phyloP scores from a whole-genome alignment of 2,888 invertebrate species.

The Synergus itoensis region DNA sequence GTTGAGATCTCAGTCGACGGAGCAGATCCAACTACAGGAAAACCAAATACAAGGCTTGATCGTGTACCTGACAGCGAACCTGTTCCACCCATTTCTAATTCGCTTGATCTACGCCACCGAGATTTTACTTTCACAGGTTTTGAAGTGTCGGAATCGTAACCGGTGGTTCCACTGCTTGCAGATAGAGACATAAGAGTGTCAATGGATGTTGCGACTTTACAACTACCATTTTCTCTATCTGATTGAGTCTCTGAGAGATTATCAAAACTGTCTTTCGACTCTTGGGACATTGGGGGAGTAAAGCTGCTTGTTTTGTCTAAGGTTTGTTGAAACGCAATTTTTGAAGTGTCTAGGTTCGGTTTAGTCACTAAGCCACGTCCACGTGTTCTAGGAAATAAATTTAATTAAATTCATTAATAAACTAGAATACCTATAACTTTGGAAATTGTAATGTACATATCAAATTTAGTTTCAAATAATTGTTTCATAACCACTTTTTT shows the following conservation, averaged over 20 bases:
- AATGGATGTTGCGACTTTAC: constrained; percentile 59
- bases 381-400: constrained; percentile 65
- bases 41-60: constrained; percentile 73
- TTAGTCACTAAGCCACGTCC: constrained; percentile 75
- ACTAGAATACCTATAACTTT: background rate
- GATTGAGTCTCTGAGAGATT: constrained; percentile 69
- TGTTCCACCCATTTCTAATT: constrained; percentile 82
- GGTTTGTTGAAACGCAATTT: constrained; percentile 61
- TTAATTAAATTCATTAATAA: constrained; percentile 17
- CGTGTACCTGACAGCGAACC: constrained; percentile 71
- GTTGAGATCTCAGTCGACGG: constrained; percentile 42
- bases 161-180: constrained; percentile 60
- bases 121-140: constrained; percentile 90
- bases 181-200: constrained; percentile 65
- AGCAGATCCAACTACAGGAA: constrained; percentile 60
- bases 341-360: constrained; percentile 67
- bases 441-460: background rate
- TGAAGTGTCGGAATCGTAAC: constrained; percentile 74
- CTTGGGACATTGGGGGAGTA: constrained; percentile 57
- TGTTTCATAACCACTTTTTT: too few species aligned
- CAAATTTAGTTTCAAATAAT: too few species aligned
- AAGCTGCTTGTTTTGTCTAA: constrained; percentile 64
- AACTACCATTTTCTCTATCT: constrained; percentile 70
- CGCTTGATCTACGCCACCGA: constrained; percentile 87
- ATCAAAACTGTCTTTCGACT: constrained; percentile 66